Evolutionary conservation across 2,113 vertebrate species (phyloP).

Genomic region (Anoura caudifer): DNA sequence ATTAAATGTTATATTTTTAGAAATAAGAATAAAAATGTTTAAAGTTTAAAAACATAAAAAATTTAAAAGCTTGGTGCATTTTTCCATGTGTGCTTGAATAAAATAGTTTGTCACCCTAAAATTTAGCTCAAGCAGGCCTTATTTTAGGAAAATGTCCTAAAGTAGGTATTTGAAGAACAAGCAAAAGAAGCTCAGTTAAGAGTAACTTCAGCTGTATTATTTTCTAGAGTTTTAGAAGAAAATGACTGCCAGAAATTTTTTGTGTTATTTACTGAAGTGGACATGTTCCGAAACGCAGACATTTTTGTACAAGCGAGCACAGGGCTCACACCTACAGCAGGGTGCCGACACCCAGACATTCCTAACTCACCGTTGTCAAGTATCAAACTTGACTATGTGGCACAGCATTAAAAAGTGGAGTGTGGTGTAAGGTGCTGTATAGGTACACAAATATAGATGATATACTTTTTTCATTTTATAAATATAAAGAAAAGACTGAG

Average conservation of each 20-base stretch:
- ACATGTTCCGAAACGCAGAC: not conserved
- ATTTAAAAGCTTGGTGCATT: constrained; percentile 5
- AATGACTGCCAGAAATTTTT: constrained; percentile 18
- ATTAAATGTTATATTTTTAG: not conserved
- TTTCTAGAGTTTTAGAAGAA: constrained; percentile 50
- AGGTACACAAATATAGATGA: not conserved
- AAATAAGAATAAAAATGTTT: not conserved
- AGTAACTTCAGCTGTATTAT: constrained; percentile 39
- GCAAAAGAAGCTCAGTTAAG: constrained; percentile 44
- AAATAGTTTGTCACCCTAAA: not conserved
- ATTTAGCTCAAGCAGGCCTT: not conserved
- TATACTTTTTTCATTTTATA: not conserved
- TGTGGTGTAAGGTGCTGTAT: not conserved
- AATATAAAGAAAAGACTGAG: not conserved
- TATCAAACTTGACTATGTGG: not conserved
- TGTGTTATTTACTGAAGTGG: not conserved
- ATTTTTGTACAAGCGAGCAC: constrained; percentile 1
- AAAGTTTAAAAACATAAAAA: not conserved
- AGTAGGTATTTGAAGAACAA: constrained; percentile 21
- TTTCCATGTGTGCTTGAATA: not conserved
- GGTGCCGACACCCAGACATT: constrained; percentile 2
- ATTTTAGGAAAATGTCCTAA: not conserved
- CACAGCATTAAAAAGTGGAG: not conserved
- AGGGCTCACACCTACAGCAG: not conserved
- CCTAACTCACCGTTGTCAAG: constrained; percentile 32